Conservation (phyloP, 2,797 vertebrate genomes). For the Bufotes viridis region DNA sequence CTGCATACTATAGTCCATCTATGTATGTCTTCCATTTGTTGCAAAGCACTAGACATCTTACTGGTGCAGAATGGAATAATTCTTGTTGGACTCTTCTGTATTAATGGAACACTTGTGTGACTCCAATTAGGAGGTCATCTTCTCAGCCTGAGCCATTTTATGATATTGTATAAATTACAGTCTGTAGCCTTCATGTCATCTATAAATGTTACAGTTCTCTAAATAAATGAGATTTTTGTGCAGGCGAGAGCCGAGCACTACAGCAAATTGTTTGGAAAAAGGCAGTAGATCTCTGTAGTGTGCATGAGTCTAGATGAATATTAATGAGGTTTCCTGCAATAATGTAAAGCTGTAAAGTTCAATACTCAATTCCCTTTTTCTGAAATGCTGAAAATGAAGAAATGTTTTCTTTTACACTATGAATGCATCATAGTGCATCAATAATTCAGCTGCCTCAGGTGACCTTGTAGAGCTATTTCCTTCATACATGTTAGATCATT, state of each 20-base stretch:
- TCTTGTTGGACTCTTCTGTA: constrained; percentile 40
- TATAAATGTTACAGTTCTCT: constrained; percentile 54
- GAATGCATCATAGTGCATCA: constrained; percentile 20
- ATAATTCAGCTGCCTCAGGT: constrained; percentile 31
- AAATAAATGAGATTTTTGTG: constrained; percentile 53
- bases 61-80: constrained; percentile 49
- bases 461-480: constrained; percentile 18
- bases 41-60: neutral
- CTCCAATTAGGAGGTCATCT: constrained; percentile 59
- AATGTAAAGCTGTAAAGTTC: constrained; percentile 27
- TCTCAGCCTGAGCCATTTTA: constrained; percentile 52
- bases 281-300: constrained; percentile 42
- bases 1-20: neutral
- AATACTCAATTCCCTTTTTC: constrained; percentile 35
- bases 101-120: constrained; percentile 59
- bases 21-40: constrained; percentile 24
- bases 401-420: constrained; percentile 27
- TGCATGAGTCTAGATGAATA: constrained; percentile 34
- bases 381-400: constrained; percentile 25
- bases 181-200: constrained; percentile 44
- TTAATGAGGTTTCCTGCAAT: constrained; percentile 39
- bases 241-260: constrained; percentile 32
- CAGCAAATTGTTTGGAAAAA: constrained; percentile 41
- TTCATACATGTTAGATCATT: constrained; percentile 6
- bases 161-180: constrained; percentile 58